Conservation (phyloP, 2,113 vertebrate species). For the Charina bottae region DNA sequence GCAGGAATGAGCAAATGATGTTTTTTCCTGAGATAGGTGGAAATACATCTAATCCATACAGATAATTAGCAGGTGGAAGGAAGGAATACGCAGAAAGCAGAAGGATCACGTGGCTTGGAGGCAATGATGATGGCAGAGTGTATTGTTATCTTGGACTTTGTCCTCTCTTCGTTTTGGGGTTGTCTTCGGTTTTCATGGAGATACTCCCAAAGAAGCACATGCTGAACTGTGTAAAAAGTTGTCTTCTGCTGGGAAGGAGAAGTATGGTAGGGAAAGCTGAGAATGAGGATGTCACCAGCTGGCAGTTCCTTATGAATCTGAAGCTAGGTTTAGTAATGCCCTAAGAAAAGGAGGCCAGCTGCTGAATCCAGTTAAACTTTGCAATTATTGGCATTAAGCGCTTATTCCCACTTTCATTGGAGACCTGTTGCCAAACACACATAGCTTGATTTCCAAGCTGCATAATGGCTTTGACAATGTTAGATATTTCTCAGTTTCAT, state of each 20-base stretch:
- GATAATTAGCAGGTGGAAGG: background rate
- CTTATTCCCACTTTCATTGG: background rate
- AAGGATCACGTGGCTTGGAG: too few species aligned
- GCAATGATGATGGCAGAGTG: background rate
- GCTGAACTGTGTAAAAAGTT: background rate
- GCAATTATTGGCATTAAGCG: background rate
- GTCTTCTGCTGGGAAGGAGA: background rate
- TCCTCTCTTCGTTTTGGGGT: background rate
- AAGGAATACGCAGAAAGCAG: background rate
- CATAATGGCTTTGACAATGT: background rate
- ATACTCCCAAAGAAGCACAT: background rate
- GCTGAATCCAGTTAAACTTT: background rate
- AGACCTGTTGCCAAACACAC: background rate
- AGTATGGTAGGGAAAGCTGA: too few species aligned
- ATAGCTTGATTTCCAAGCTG: background rate
- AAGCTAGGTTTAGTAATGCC: background rate
- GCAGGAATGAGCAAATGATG: background rate
- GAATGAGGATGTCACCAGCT: too few species aligned
- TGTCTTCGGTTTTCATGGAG: background rate
- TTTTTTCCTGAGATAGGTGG: background rate
- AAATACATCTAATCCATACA: fast-evolving
- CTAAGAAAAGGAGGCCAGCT: background rate
- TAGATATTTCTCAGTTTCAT: background rate
- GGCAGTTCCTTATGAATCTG: background rate
- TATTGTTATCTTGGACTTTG: background rate